Conservation (phyloP, 2,113 vertebrate genomes). For the Pelmatolapia mariae region DNA sequence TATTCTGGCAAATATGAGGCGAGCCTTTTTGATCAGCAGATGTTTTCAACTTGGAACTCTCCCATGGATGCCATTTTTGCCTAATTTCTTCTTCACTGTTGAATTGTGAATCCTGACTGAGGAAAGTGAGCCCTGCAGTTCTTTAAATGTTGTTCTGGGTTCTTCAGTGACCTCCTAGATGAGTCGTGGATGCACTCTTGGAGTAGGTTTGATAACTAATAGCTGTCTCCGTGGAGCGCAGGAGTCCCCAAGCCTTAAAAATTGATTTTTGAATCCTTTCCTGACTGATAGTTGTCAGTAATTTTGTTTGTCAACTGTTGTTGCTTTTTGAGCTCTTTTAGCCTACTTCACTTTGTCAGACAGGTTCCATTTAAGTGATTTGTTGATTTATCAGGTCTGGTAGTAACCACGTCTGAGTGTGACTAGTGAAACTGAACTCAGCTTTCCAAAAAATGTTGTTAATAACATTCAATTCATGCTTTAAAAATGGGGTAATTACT, state of each 20-base stretch:
- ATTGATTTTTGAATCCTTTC: background rate
- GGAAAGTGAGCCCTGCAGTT: background rate
- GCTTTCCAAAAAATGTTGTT: background rate
- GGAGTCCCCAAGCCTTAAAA: background rate
- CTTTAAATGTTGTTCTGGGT: background rate
- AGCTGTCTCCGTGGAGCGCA: background rate
- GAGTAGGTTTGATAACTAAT: background rate
- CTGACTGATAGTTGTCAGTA: background rate
- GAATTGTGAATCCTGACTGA: background rate
- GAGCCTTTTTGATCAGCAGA: background rate
- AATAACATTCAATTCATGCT: background rate
- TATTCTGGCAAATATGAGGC: background rate
- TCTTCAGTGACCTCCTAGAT: background rate
- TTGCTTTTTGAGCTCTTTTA: background rate
- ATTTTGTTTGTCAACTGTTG: background rate
- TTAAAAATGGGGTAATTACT: background rate
- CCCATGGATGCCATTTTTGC: background rate
- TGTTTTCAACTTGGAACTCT: background rate
- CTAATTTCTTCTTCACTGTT: background rate
- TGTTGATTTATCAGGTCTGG: background rate
- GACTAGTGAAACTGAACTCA: background rate
- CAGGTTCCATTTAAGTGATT: background rate
- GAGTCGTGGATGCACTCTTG: background rate
- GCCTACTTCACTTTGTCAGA: background rate
- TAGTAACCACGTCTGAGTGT: background rate